Base-by-base conservation (phyloP, 2,888 invertebrate genomes). In the Argyresthia albistria region DNA sequence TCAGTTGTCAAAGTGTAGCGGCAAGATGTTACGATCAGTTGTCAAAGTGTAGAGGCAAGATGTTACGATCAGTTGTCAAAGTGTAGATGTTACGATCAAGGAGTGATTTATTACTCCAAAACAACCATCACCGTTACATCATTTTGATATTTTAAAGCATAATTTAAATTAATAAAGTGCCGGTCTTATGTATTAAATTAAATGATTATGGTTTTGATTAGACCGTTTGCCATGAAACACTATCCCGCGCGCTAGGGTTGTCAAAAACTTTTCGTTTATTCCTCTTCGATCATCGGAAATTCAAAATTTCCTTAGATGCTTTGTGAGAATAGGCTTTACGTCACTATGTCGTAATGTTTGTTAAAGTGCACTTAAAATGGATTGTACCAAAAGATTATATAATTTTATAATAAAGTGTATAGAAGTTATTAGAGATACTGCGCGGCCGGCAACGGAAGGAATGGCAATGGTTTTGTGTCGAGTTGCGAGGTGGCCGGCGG, bases 341-440 rank as follows among this genome's bases (percentile, higher is more conserved):
- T 71, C 74, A 70, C 67, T 64, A 73, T 61, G 79, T 73, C 72
- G 73, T 76, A 73, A 73, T 60, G 71, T 74, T 71, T 76, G 73
- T 76, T n/a, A 37, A 73, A 86, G 86, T 86, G 86, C 86, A 86
- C 86, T 86, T 86, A 86, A 80, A 80, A 53, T 52, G 81, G 80
- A 81, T 73, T 73, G 80, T 80, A 84, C 86, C 86, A 84, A 86
- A 86, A 84, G 84, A 84, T 79, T 82, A 83, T 84, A 84, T 84
- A 86, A 83, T 83, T 84, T 84, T 86, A 83, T 83, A 82, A 76
- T 78, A 82, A 72, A 79, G 75, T 81, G 80, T 83, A 52, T 81
- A 81, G 80, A 74, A 65, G 73, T 73, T 75, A 64, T 69, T 68
- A 63, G 65, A n/a, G 25, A 25, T 25, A 25, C 6, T 25, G 69